Base-by-base conservation (phyloP, 2,888 invertebrate species). In the Sinotaia quadrata region DNA sequence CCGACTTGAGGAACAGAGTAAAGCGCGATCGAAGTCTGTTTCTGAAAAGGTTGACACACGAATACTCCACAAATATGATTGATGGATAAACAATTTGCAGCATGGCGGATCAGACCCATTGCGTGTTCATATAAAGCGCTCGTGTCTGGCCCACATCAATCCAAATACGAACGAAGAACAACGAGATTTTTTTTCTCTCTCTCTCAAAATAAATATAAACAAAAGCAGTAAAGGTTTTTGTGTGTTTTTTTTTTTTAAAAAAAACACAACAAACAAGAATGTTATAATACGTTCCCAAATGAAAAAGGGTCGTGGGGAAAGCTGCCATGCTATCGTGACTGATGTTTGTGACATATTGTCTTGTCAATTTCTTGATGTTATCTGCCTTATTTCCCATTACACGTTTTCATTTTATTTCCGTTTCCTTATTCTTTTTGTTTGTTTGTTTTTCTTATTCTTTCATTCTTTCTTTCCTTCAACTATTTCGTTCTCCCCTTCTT, bases 21-120 rank as follows among this genome's bases (percentile, higher is more conserved):
- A 54, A 27, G 29, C 2, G 57, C 36, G 58, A 37, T 58, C 58
- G 58, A 58, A 58, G 36, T 4, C 21, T 21, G 7, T 37, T 58
- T 58, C 33, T 37, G 12, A 27, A 27, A 18, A 37, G 41, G 58
- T 58, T 58, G 58, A 36, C 58, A 36, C 37, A 36, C 58, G 34
- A 34, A 37, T 24, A 37, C 58, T 7, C 15, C 8, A 21, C 37
- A 27, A 34, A 36, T 58, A 58, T 58, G 58, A 58, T 58, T 58
- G 41, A 58, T 58, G 58, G n/a, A 24, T 34, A 57, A 24, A 58
- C 24, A 37, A 27, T 21, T 27, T 34, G 58, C 58, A 7, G 15
- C 41, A 37, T 37, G 37, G 36, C 21, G 24, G 37, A n/a, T 12
- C 37, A 24, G 58, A 36, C 34, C 36, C 41, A 58, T 58, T 41